Evolutionary conservation across 2,888 invertebrate genomes (phyloP), one percentile per base, ranked within the genome.

Genomic region (Pycnomerus fuliginosus): DNA sequence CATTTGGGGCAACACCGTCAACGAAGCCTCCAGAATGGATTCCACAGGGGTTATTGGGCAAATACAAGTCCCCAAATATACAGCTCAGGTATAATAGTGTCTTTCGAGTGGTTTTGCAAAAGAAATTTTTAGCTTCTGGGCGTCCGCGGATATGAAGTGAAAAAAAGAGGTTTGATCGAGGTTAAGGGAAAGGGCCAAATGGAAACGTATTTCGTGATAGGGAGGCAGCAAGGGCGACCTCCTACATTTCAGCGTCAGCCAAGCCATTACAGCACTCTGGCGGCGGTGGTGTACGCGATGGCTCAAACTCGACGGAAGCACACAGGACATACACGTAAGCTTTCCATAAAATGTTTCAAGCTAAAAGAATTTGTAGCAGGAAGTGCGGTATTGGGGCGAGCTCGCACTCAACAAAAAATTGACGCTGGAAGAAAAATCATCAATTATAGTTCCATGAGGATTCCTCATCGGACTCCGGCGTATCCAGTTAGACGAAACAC

Each of bases 1-100:
- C 69, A 92, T 96, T 56, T 96, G 96, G 95, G 95, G 96, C 0
- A 92, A 96, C 71, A 96, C 95, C 0, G 95, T 96, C 1, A 97
- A 97, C 72, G 91, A 95, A 58, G 94, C 96, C 2, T 90, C 93
- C n/a, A 79, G 96, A 22, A 97, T 96, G 96, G 96, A 97, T 72
- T 89, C 89, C 20, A 94, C 92, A 0, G 96, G 96, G 1, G 80
- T 84, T 24, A 85, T 88, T 76, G 91, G 89, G 60, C 81, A 85
- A 48, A 90, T 97, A 54, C 96, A 97, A 77, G 93, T 95, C 47
- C 89, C 92, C 10, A 82, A 82, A 58, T 83, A 84, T 44, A 87
- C 90, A 8, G 90, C 89, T n/a, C 82, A 83, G 72, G 83, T 88
- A 28, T 27, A 17, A 12, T 13, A 7, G 7, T 14, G 5, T 14